Base-by-base conservation (phyloP, 2,797 vertebrate genomes). In the Anguilla obscura region DNA sequence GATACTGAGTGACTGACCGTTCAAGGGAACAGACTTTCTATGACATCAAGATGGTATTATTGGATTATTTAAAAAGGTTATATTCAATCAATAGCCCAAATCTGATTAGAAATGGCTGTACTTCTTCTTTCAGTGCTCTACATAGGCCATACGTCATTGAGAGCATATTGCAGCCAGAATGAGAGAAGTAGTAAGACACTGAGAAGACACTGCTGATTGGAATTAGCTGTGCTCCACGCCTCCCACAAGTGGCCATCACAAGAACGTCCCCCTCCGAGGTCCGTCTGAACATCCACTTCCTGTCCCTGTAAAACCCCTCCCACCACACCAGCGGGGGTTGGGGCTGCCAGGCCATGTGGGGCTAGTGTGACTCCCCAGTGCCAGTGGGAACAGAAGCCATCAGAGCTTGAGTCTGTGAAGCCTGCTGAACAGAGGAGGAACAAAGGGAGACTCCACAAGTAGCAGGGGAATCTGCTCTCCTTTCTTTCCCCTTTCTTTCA, bases 361-460 rank as follows among this genome's bases (percentile, higher is more conserved):
- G 76, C 36, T 21, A n/a, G 79, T 82, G 40, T 10, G 76, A 82
- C 24, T 48, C 79, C 18, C 79, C 79, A 8, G 79, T 82, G 79
- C 40, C 21, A 21, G 79, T 45, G 9, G 36, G 76, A 50, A 24
- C 40, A 48, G 40, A 82, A 10, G 3, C 36, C 33, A 80, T 21
- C 76, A 80, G 14, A 45, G 76, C 36, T 80, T 45, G 24, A 2
- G 45, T 82, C 79, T 79, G 12, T 40, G 36, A 9, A 24, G 79
- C n/a, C 40, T 9, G 21, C 40, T 21, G 21, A 45, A 82, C 45
- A 48, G 50, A 48, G 5, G 74, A 36, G 16, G 12, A 16, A 6
- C 30, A 14, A 48, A 30, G 21, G 18, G 45, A 14, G 21, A 24
- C 76, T 82, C 79, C 79, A 48, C 40, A 50, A 1, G 24, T 9